Evolutionary conservation across 2,888 invertebrate species (phyloP).

Genomic region (Drosophila rubida): DNA sequence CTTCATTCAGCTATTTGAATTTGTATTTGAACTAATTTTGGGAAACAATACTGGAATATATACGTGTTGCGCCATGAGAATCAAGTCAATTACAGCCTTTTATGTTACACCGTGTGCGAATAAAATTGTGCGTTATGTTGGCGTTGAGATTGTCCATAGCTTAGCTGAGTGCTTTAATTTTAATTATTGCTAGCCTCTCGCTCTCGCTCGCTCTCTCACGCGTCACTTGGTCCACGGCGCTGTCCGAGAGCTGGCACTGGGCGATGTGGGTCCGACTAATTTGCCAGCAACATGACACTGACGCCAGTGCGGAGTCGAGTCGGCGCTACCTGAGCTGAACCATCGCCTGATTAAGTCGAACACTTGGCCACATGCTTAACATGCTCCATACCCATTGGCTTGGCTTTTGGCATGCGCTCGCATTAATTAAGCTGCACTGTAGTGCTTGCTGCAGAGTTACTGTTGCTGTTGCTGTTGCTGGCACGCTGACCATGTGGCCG

Average conservation of each 20-base stretch:
- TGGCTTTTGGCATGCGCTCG: slow-evolving; percentile 70
- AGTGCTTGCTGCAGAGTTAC: slow-evolving; percentile 39
- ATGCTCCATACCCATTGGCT: slow-evolving; percentile 44
- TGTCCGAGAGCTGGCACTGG: not conserved
- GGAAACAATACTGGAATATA: too few relatives aligned
- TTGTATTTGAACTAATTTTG: too few relatives aligned
- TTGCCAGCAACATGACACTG: slow-evolving; percentile 76
- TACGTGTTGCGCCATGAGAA: not conserved
- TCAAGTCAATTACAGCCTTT: slow-evolving; percentile 10
- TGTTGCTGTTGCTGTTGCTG: slow-evolving; percentile 30
- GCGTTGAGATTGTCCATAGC: slow-evolving; percentile 45
- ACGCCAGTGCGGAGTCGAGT: slow-evolving; percentile 43
- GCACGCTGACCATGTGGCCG: slow-evolving; percentile 58
- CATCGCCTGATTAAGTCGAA: slow-evolving; percentile 71
- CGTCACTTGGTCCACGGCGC: not conserved
- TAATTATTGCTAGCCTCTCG: slow-evolving; percentile 58
- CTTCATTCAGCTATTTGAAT: too few relatives aligned
- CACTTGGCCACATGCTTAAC: slow-evolving; percentile 60
- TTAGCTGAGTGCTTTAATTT: slow-evolving; percentile 74
- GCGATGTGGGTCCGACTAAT: slow-evolving; percentile 58
- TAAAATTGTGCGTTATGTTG: slow-evolving; percentile 34
- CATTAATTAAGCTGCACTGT: slow-evolving; percentile 75
- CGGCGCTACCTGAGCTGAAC: slow-evolving; percentile 38
- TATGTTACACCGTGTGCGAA: not conserved
- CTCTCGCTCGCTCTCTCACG: not conserved